Evolutionary conservation across 2,113 vertebrate genomes (phyloP), one percentile per base, ranked within the genome.

Genomic region (Nansenia antarctica): DNA sequence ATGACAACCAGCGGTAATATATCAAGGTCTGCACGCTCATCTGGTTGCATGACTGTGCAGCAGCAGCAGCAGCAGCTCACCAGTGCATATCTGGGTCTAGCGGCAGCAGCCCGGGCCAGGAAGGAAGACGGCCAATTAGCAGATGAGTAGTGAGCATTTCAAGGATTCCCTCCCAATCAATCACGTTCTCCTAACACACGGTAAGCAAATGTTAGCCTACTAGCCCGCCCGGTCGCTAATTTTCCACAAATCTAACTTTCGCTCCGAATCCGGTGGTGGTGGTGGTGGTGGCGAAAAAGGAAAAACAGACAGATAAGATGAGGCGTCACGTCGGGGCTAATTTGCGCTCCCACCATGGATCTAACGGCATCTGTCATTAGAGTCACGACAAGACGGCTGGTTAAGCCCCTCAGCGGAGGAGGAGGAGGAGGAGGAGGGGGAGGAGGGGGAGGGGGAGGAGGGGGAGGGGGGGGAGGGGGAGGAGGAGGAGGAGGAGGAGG

Each of bases 91-190:
- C 89, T 86, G 39, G 89, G 87, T 83, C 82, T 66, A n/a, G n/a
- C n/a, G n/a, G n/a, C 31, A 75, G 85, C 84, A 87, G 87, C 89
- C 87, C n/a, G n/a, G n/a, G n/a, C n/a, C n/a, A n/a, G n/a, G n/a
- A n/a, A n/a, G n/a, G n/a, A n/a, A 89, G 86, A 88, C 85, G 87
- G 87, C 89, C 85, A 88, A 87, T 89, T 87, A 88, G 87, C 79
- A 88, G 85, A 89, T 80, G 82, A 79, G 81, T 5, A 79, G 81
- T 5, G 49, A 11, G 49, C 6, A 24, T 52, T n/a, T 7, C 6
- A 24, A 24, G 49, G 15, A 7, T 8, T 20, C 47, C n/a, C n/a
- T n/a, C n/a, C n/a, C n/a, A n/a, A n/a, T n/a, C n/a, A n/a, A n/a
- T n/a, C n/a, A n/a, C n/a, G n/a, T n/a, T n/a, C n/a, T n/a, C n/a